phyloP scores from a whole-genome alignment of 1,140 invertebrate genomes.

The Plectus sambesii region DNA sequence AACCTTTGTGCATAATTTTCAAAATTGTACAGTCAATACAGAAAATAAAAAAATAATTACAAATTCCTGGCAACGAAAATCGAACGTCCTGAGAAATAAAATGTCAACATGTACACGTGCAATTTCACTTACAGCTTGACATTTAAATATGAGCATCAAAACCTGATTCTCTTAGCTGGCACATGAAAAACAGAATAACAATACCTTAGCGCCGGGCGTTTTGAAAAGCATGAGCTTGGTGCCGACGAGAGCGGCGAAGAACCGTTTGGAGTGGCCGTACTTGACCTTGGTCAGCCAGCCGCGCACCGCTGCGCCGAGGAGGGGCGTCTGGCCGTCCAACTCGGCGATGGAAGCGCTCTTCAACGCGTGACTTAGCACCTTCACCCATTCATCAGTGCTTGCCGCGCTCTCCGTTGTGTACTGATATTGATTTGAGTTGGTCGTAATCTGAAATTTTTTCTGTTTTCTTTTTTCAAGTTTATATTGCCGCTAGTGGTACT shows the following conservation, averaged over 20 bases:
- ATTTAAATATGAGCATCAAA: slow-evolving; percentile 24
- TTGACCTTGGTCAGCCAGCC: slow-evolving; percentile 31
- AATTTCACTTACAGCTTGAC: slow-evolving; percentile 27
- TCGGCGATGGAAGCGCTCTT: slow-evolving; percentile 27
- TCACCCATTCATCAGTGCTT: slow-evolving; percentile 33
- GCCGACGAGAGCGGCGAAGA: slow-evolving; percentile 27
- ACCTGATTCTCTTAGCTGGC: slow-evolving; percentile 10
- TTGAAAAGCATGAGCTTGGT: slow-evolving; percentile 37
- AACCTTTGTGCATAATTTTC: too few relatives aligned
- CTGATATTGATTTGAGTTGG: slow-evolving; percentile 14
- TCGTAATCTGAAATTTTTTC: slow-evolving; percentile 20
- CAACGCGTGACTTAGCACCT: slow-evolving; percentile 14
- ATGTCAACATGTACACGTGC: slow-evolving; percentile 16
- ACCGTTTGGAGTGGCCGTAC: slow-evolving; percentile 32
- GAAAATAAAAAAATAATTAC: too few relatives aligned
- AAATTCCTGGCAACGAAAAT: too few relatives aligned
- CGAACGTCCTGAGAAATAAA: slow-evolving; percentile 26
- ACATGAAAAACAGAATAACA: slow-evolving; percentile 1
- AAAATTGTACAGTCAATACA: too few relatives aligned
- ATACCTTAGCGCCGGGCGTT: slow-evolving; percentile 29
- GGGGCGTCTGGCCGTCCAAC: slow-evolving; percentile 17
- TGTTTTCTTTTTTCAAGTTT: too few relatives aligned
- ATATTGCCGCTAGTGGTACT: too few relatives aligned
- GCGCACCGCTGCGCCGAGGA: slow-evolving; percentile 23
- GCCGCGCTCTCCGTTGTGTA: slow-evolving; percentile 32